Evolutionary conservation across 2,888 invertebrate species (phyloP).

Genomic region (Drosophila setosimentum): DNA sequence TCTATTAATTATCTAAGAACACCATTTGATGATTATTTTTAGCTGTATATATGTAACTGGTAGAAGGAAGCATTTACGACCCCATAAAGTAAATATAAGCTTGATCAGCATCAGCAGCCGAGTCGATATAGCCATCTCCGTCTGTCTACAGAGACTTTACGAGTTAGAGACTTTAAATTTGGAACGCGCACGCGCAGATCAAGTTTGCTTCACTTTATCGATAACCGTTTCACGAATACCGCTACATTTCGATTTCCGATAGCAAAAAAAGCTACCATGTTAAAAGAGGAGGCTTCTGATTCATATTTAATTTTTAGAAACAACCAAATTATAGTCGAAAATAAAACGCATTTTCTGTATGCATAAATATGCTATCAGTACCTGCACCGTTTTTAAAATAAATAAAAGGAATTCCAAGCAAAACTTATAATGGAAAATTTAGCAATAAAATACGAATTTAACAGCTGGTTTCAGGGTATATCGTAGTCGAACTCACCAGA

Average conservation of each 20-base stretch:
- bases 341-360: background rate
- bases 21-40: background rate
- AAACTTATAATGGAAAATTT: background rate
- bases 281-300: background rate
- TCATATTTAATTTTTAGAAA: background rate
- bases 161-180: background rate
- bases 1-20: too few relatives aligned
- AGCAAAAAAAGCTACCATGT: background rate
- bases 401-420: background rate
- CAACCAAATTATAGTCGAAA: background rate
- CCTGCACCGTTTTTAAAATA: background rate
- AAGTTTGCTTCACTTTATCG: too few relatives aligned
- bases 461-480: background rate
- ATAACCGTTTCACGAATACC: background rate
- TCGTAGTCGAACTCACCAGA: background rate
- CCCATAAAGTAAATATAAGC: background rate
- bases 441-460: background rate
- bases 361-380: background rate
- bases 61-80: background rate
- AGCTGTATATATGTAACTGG: background rate
- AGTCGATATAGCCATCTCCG: background rate
- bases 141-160: background rate
- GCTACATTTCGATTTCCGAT: background rate
- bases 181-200: too few relatives aligned
- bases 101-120: too few relatives aligned